phyloP scores from a whole-genome alignment of 2,797 vertebrate genomes.

The Otus scops region DNA sequence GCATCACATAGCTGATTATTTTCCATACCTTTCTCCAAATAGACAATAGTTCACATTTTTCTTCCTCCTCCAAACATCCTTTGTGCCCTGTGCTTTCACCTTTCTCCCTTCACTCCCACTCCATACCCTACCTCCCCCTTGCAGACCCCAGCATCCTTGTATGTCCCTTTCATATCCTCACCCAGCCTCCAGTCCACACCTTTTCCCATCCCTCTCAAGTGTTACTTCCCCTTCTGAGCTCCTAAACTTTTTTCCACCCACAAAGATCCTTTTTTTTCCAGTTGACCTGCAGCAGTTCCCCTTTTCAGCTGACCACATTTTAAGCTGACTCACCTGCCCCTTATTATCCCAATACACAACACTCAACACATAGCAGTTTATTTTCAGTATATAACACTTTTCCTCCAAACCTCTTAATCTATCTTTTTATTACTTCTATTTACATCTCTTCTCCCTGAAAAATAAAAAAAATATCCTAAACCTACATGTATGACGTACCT shows the following conservation, averaged over 20 bases:
- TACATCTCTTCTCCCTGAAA: neutral
- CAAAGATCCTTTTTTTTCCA: neutral
- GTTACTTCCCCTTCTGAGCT: neutral
- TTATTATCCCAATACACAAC: neutral
- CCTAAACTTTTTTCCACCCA: neutral
- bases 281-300: neutral
- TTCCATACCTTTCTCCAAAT: slow-evolving; percentile 60
- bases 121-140: neutral
- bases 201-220: neutral
- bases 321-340: neutral
- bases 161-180: neutral
- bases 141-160: neutral
- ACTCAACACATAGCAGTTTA: neutral
- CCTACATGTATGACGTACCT: neutral
- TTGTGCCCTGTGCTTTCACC: neutral
- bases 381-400: neutral
- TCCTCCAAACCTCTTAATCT: neutral
- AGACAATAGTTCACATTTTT: slow-evolving; percentile 27
- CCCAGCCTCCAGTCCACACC: neutral
- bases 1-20: slow-evolving; percentile 15
- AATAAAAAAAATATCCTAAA: neutral
- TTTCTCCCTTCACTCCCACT: neutral
- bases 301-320: neutral
- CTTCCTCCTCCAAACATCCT: slow-evolving; percentile 46
- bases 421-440: neutral